Conservation (phyloP, 1,140 invertebrate species). For the Probaryconus sp. region DNA sequence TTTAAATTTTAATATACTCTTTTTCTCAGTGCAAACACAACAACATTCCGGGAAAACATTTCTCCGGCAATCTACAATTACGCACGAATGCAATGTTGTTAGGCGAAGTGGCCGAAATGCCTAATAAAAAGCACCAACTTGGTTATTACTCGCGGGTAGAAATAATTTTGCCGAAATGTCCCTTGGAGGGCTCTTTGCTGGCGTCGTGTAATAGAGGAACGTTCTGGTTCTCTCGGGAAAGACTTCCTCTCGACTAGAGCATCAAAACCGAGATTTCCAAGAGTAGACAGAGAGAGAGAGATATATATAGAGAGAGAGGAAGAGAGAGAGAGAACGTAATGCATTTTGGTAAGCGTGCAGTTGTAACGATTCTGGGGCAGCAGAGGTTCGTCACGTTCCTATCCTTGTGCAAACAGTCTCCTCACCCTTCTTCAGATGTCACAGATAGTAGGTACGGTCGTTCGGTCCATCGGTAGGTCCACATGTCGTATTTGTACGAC, state of each 20-base stretch:
- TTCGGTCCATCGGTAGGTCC: constrained; percentile 52
- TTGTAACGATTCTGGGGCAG: constrained; percentile 28
- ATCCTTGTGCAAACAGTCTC: constrained; percentile 41
- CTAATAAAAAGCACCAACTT: neutral
- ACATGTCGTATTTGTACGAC: constrained; percentile 62
- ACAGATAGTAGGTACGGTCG: constrained; percentile 43
- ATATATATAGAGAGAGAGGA: no score
- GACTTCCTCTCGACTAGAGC: constrained; percentile 22
- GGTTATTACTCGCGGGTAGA: constrained; percentile 37
- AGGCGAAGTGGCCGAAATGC: constrained; percentile 1
- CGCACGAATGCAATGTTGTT: constrained; percentile 2
- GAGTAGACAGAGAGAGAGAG: no score
- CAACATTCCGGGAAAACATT: no score
- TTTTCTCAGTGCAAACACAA: no score
- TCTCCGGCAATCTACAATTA: neutral
- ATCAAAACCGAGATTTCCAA: constrained; percentile 43
- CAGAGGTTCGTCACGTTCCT: constrained; percentile 37
- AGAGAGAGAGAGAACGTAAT: constrained; percentile 16
- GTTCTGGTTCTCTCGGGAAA: constrained; percentile 30
- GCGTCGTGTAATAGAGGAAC: constrained; percentile 27
- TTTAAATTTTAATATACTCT: no score
- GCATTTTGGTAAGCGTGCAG: constrained; percentile 31
- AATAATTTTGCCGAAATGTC: constrained; percentile 44
- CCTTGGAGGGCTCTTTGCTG: constrained; percentile 27
- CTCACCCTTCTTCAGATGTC: constrained; percentile 55